These are phyloP conservation scores for Paedocypris sp. DNA, from an alignment of 2,113 vertebrate genomes.

Conservation along the genomic window DNA sequence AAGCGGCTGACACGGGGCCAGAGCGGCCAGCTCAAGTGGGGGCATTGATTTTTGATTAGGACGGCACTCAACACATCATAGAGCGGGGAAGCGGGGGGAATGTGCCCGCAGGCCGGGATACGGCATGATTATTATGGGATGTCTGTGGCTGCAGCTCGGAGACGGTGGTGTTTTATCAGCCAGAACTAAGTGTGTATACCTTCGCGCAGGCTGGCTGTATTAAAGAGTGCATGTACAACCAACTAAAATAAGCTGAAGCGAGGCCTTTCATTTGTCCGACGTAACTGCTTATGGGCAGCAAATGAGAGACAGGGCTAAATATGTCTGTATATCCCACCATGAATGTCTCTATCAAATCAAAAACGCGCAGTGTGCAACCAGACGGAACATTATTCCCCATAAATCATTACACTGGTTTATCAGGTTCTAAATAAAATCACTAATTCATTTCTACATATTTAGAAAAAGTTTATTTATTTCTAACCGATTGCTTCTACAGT, in stretches of 20 bases:
- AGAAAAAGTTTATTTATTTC: too few species aligned
- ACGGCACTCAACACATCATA: constrained; percentile 68
- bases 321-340: neutral
- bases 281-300: constrained; percentile 9
- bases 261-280: constrained; percentile 32
- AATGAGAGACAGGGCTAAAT: constrained; percentile 11
- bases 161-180: neutral
- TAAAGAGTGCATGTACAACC: constrained; percentile 16
- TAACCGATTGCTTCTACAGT: too few species aligned
- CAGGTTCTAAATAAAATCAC: too few species aligned
- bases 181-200: neutral
- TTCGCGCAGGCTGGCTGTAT: constrained; percentile 14
- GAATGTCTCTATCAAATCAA: too few species aligned
- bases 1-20: constrained; percentile 60
- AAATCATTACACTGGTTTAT: too few species aligned
- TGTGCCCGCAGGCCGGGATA: constrained; percentile 34
- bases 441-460: too few species aligned
- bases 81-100: constrained; percentile 42
- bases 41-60: constrained; percentile 91
- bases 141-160: constrained; percentile 1
- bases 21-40: constrained; percentile 67
- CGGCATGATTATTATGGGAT: constrained; percentile 22
- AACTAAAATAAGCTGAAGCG: constrained; percentile 10
- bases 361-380: too few species aligned
- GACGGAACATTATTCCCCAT: too few species aligned